Evolutionary conservation across 1,140 invertebrate genomes (phyloP).

Genomic region (Riptortus pedestris): DNA sequence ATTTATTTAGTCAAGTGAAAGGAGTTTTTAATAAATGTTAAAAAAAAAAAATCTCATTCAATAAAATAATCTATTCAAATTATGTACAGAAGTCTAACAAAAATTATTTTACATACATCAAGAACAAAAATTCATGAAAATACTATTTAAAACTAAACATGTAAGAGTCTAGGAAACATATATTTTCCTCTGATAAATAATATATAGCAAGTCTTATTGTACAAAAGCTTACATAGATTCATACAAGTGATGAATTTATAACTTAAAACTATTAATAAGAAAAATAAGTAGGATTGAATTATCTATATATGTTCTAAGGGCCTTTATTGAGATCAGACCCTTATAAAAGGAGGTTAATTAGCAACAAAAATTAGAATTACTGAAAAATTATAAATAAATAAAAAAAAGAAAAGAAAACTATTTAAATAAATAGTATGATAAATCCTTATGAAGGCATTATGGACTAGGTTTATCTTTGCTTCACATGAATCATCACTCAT

Average conservation of each 20-base stretch:
- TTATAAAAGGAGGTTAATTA: neutral
- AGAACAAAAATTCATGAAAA: conserved; percentile 23
- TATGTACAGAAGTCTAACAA: conserved; percentile 25
- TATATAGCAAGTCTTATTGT: conserved; percentile 26
- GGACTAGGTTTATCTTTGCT: conserved; percentile 8
- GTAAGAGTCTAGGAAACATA: conserved; percentile 11
- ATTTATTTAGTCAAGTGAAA: too few relatives aligned
- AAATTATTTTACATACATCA: conserved; percentile 19
- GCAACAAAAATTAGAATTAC: neutral
- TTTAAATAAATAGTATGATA: neutral
- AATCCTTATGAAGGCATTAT: neutral
- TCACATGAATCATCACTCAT: neutral
- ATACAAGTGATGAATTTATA: neutral
- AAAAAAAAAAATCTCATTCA: too few relatives aligned
- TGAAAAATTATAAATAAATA: neutral
- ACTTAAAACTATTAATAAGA: neutral
- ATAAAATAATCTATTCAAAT: conserved; percentile 26
- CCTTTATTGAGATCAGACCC: conserved; percentile 21
- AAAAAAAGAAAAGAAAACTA: neutral
- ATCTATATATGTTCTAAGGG: neutral
- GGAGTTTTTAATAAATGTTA: too few relatives aligned
- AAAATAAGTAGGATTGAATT: neutral
- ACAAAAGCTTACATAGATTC: conserved; percentile 20
- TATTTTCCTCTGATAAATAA: conserved; percentile 17
- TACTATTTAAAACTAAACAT: conserved; percentile 20